phyloP scores from a whole-genome alignment of 2,113 vertebrate genomes.

The Anoplopoma fimbria region DNA sequence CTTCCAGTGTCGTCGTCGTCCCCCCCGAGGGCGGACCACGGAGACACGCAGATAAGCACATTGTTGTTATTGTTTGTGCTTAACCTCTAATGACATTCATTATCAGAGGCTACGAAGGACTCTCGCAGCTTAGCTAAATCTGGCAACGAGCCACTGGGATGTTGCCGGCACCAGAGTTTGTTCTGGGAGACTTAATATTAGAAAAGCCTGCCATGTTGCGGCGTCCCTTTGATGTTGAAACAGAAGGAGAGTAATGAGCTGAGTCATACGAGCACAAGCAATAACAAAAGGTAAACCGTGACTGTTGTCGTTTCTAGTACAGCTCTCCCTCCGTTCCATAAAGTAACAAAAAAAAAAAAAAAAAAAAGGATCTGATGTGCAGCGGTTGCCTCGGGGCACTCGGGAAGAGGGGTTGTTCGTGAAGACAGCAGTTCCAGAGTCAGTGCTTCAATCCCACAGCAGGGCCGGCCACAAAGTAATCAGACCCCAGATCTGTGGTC shows the following conservation, averaged over 20 bases:
- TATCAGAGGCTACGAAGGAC: conserved; percentile 54
- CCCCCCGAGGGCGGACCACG: conserved; percentile 24
- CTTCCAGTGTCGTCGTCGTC: conserved; percentile 33
- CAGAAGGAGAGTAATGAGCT: conserved; percentile 23
- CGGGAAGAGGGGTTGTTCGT: conserved; percentile 27
- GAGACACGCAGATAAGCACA: conserved; percentile 34
- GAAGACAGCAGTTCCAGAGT: conserved; percentile 35
- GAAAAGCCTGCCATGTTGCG: conserved; percentile 25
- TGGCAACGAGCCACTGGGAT: conserved; percentile 29
- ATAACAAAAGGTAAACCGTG: conserved; percentile 37
- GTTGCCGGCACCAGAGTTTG: conserved; percentile 32
- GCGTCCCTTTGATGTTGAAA: conserved; percentile 15
- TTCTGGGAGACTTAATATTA: conserved; percentile 30
- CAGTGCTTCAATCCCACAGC: conserved; percentile 51
- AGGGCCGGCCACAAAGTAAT: conserved; percentile 59
- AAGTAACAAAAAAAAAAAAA: conserved; percentile 9
- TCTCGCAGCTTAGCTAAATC: conserved; percentile 34
- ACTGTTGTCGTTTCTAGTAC: conserved; percentile 14
- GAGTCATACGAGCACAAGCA: conserved; percentile 26
- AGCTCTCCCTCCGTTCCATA: background rate
- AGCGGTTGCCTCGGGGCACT: conserved; percentile 13
- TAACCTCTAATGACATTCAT: conserved; percentile 60
- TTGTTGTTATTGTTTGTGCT: conserved; percentile 53
- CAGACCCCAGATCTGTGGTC: conserved; percentile 67
- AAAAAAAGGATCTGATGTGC: conserved; percentile 8